These are phyloP conservation scores for Pseudococcus longispinus DNA, from an alignment of 2,888 invertebrate genomes.

Conservation along the genomic window DNA sequence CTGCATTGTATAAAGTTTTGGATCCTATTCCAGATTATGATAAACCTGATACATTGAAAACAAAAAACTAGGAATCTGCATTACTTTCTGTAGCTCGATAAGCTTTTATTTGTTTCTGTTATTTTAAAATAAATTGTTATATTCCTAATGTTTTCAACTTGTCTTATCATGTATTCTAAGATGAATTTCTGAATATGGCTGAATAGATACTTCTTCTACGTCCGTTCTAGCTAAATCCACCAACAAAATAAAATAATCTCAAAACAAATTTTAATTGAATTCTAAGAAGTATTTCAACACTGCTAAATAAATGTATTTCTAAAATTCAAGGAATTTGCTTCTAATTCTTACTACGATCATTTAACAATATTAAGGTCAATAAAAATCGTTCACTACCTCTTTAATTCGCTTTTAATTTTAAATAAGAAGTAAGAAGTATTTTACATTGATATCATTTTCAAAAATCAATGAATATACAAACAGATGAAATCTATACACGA, in stretches of 20 bases:
- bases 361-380: neutral
- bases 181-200: too few relatives aligned
- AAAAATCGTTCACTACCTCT: neutral
- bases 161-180: too few relatives aligned
- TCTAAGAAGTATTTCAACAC: neutral
- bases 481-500: neutral
- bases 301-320: neutral
- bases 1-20: neutral
- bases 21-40: neutral
- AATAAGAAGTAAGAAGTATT: neutral
- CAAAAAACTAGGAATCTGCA: neutral
- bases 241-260: too few relatives aligned
- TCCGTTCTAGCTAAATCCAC: too few relatives aligned
- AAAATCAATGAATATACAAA: neutral
- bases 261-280: too few relatives aligned
- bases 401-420: neutral
- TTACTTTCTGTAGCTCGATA: neutral
- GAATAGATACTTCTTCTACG: too few relatives aligned
- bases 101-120: neutral
- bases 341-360: neutral
- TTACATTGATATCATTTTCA: neutral
- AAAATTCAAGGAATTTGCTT: neutral
- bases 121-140: too few relatives aligned
- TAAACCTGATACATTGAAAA: neutral
- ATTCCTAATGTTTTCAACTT: too few relatives aligned